These are phyloP conservation scores for Pemphigus obesinymphae DNA, from an alignment of 1,140 invertebrate genomes.

Conservation along the genomic window DNA sequence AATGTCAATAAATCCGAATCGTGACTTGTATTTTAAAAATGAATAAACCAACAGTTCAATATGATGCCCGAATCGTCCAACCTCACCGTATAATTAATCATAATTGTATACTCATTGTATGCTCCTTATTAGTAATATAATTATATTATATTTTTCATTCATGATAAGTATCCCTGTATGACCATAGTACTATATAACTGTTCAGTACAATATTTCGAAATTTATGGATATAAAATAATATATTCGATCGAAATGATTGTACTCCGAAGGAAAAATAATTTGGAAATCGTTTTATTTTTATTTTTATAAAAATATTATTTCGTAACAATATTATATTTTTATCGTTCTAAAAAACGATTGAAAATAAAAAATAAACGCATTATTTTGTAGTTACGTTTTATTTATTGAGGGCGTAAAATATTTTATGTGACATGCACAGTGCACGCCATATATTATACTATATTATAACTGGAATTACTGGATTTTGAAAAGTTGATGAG, in stretches of 20 bases:
- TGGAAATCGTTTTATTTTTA: too few species aligned
- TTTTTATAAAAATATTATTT: too few species aligned
- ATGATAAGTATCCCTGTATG: too few species aligned
- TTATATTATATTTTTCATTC: background rate
- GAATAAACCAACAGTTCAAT: background rate
- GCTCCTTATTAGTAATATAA: background rate
- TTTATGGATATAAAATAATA: too few species aligned
- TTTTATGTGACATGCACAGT: background rate
- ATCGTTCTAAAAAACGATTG: too few species aligned
- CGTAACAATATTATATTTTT: too few species aligned
- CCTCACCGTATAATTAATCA: background rate
- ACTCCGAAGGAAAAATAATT: too few species aligned
- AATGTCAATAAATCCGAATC: constrained; percentile 24
- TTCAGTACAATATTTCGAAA: too few species aligned
- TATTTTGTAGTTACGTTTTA: background rate
- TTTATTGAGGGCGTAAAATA: background rate
- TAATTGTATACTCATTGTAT: constrained; percentile 2
- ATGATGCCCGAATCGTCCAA: background rate
- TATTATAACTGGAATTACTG: background rate
- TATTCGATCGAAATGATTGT: too few species aligned
- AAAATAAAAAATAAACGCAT: background rate
- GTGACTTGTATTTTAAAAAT: constrained; percentile 2
- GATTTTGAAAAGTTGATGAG: background rate
- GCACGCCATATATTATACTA: background rate
- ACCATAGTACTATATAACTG: too few species aligned